Base-by-base conservation (phyloP, 2,888 invertebrate genomes). In the Drosophila formosana region DNA sequence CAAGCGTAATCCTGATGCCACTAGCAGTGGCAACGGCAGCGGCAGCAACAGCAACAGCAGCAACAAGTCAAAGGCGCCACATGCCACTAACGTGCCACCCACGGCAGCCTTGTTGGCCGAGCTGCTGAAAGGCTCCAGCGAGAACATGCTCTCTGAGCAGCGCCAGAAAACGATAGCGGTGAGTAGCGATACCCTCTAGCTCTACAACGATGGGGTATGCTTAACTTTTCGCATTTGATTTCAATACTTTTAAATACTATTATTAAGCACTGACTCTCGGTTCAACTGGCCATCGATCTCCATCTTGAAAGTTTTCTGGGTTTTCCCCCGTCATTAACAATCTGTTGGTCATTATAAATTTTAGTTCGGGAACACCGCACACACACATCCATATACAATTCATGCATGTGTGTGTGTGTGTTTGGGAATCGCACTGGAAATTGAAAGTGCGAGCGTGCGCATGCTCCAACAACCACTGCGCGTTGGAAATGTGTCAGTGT, bases 91-190 rank as follows among this genome's bases (percentile, higher is more conserved):
- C 63, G 77, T 90, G 43, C 78, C 90, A 66, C 91, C 95, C 9
- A 94, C 94, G 68, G 94, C 94, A 13, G 96, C 96, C 90, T 93
- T 96, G 68, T 93, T 97, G 68, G 96, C 96, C 47, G 96, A 96
- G 91, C 93, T 97, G 70, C 94, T 97, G 50, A 94, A 96, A 75
- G 96, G 96, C 61, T 96, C 96, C 85, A 96, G 96, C 43, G 97
- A 97, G 91, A 95, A 96, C 76, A 83, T 96, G 62, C 95, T 96
- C 13, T 94, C 95, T 70, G 94, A 94, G 77, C 89, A 93, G 90
- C 89, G 92, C 0, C 90, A 92, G 66, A 90, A 91, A 83, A 91
- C 91, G 67, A 90, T 86, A 80, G 90, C 91, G 89, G 92, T 92
- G 76, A 91, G 92, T 92, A 43, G 34, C 1, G 41, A 46, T 30